These are phyloP conservation scores for Patella depressa DNA, from an alignment of 2,888 invertebrate genomes.

Conservation along the genomic window DNA sequence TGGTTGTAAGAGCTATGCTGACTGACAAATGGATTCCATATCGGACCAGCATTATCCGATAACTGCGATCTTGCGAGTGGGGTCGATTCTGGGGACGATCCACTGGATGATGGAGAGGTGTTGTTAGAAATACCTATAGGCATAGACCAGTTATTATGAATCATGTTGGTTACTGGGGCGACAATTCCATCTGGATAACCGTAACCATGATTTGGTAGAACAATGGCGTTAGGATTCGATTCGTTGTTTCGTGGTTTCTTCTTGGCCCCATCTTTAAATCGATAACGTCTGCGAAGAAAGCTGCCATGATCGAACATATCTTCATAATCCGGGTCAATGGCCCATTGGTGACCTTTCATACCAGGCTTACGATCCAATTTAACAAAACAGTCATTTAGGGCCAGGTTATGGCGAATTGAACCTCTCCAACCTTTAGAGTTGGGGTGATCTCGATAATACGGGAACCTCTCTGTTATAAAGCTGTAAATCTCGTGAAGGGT, in stretches of 20 bases:
- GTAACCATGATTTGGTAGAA: constrained; percentile 1
- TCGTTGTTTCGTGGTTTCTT: not conserved
- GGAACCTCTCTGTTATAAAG: constrained; percentile 57
- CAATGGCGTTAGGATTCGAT: constrained; percentile 18
- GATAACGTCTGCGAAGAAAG: constrained; percentile 57
- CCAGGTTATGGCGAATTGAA: constrained; percentile 64
- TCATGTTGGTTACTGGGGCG: not conserved
- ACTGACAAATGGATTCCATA: constrained; percentile 24
- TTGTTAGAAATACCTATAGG: constrained; percentile 10
- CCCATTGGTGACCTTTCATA: constrained; percentile 63
- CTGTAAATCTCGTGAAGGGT: constrained; percentile 60
- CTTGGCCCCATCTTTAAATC: constrained; percentile 53
- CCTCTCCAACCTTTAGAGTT: constrained; percentile 62
- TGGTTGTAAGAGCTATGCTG: not conserved
- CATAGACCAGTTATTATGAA: not conserved
- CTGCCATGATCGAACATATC: constrained; percentile 66
- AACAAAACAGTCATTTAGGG: constrained; percentile 65
- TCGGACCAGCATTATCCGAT: not conserved
- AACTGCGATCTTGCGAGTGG: not conserved
- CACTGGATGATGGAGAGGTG: constrained; percentile 15
- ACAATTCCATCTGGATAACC: not conserved
- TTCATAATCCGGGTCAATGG: constrained; percentile 58
- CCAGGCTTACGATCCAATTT: constrained; percentile 57
- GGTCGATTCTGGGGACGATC: not conserved
- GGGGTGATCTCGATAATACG: constrained; percentile 53